phyloP scores from a whole-genome alignment of 2,113 vertebrate species.

The Alosa alosa region DNA sequence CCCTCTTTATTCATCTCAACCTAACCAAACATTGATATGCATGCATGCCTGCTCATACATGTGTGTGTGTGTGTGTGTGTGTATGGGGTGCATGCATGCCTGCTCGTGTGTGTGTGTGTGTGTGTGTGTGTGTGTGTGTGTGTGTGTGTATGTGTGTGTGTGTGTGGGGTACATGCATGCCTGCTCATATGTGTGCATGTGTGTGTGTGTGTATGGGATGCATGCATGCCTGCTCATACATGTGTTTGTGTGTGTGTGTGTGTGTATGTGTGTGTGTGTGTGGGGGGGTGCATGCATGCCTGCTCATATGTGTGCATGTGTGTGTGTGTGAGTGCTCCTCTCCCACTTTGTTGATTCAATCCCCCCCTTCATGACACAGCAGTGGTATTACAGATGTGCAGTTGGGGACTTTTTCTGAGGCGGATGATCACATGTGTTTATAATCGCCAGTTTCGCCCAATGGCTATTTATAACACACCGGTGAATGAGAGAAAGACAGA shows the following conservation, averaged over 20 bases:
- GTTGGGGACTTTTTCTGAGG: conserved; percentile 43
- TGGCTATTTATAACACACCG: conserved; percentile 31
- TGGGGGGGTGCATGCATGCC: too few relatives aligned
- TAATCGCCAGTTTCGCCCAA: conserved; percentile 57
- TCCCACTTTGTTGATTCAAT: conserved; percentile 74
- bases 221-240: too few relatives aligned
- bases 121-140: not conserved
- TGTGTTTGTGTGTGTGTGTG: not conserved
- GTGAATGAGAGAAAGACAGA: not conserved
- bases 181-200: not conserved
- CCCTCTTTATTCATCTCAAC: not conserved
- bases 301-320: too few relatives aligned
- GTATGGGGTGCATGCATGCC: too few relatives aligned
- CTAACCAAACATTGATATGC: not conserved
- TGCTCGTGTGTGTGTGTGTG: not conserved
- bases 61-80: not conserved
- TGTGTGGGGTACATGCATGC: not conserved
- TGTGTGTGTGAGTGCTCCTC: conserved; percentile 44
- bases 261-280: too few relatives aligned
- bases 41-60: too few relatives aligned
- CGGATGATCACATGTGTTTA: conserved; percentile 71
- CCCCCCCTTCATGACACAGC: conserved; percentile 76
- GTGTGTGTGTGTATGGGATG: not conserved
- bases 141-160: not conserved
- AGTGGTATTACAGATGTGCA: conserved; percentile 24